Evolutionary conservation across 2,797 vertebrate genomes (phyloP).

Genomic region (Gallirallus australis): DNA sequence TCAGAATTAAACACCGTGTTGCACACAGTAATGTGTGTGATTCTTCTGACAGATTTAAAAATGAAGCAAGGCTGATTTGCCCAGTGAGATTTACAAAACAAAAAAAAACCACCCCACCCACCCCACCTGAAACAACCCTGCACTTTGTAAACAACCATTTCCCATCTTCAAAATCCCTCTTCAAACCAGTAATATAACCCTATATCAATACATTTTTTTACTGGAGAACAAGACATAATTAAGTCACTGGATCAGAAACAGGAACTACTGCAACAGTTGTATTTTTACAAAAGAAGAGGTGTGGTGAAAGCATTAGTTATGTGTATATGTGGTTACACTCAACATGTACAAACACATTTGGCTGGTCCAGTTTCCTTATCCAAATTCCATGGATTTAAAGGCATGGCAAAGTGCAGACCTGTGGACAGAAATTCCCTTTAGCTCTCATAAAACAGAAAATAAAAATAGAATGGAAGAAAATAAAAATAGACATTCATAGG

Average conservation of each 20-base stretch:
- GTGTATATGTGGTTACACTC: background rate
- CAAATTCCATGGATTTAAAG: background rate
- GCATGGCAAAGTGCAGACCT: background rate
- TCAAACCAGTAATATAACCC: background rate
- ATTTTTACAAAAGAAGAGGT: background rate
- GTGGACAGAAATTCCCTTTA: background rate
- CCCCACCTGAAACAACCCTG: background rate
- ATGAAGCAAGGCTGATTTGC: background rate
- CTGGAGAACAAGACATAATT: background rate
- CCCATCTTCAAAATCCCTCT: background rate
- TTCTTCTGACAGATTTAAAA: background rate
- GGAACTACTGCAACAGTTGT: background rate
- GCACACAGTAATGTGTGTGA: background rate
- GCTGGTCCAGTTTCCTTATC: background rate
- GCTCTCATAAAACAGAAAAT: background rate
- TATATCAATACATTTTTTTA: background rate
- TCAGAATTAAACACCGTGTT: background rate
- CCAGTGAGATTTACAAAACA: background rate
- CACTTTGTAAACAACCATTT: background rate
- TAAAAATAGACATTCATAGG: background rate
- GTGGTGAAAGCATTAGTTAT: background rate
- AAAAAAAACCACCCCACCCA: background rate
- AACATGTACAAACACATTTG: background rate
- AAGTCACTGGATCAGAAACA: background rate
- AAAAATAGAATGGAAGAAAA: background rate